Base-by-base conservation (phyloP, 2,888 invertebrate species). In the Tetragnatha montana region DNA sequence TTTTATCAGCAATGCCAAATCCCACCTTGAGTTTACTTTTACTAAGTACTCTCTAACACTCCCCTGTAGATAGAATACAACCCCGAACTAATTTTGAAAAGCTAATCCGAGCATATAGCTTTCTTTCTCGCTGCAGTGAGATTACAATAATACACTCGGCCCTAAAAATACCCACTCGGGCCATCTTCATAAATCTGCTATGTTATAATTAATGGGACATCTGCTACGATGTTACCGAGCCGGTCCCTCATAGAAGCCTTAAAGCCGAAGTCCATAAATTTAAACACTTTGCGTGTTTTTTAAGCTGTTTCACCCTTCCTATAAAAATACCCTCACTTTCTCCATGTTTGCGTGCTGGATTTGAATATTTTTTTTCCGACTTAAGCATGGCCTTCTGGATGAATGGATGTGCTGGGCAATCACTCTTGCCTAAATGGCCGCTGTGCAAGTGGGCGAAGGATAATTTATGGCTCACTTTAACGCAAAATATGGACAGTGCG, bases 401-500 rank as follows among this genome's bases (percentile, higher is more conserved):
- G 75, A 47, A 73, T 73, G 71, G 17, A 21, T 73, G 12, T 35
- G 21, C 17, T 8, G 60, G 51, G 51, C 83, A 70, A 83, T 83
- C 83, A 60, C 47, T 83, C 83, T 83, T 83, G 35, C 47, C 68
- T n/a, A 60, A 83, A 83, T 68, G 60, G 74, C 60, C 70, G 81
- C 83, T 60, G 47, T 68, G 14, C 60, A 74, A 75, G 83, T 75
- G 74, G 68, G 83, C 83, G 83, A 75, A 74, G 83, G 74, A 68
- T 83, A 83, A 83, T 83, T 83, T 83, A 83, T 83, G 60, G 68
- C 83, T 19, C 75, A 51, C 21, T 83, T 83, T 83, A 75, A 35
- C 74, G 71, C 50, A 68, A 75, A 83, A 83, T 83, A 74, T 50
- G 68, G 75, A 75, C 75, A 60, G 60, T 47, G 35, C 51, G 75